Base-by-base conservation (phyloP, 2,888 invertebrate genomes). In the Drosophila barbarae region DNA sequence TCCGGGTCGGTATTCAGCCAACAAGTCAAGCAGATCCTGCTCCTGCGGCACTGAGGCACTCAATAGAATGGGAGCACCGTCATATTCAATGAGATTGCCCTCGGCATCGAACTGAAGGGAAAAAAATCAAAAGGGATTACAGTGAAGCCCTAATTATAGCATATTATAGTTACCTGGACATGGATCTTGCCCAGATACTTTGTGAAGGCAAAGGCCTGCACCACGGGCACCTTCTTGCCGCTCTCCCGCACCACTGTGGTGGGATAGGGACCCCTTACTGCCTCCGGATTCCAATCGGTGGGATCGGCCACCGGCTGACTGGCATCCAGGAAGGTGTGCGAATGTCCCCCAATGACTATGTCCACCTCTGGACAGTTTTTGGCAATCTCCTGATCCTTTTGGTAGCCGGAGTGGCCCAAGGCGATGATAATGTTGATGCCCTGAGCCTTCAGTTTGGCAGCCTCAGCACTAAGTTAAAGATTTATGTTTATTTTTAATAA, bases 181-280 rank as follows among this genome's bases (percentile, higher is more conserved):
- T 93, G 92, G 28, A 98, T 89, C 82, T 93, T 92, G 0, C 98
- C 98, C 67, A 98, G 90, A 87, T 98, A 98, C 90, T 98, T 97
- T 1, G 97, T 97, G 84, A 94, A 96, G 0, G 96, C 96, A 83
- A 94, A 97, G 1, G 96, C 97, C 89, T 97, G 96, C 0, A 97
- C 96, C 0, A 95, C 95, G 1, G 95, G 95, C 4, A 94, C 95
- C 68, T 91, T 90, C 87, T 93, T 93, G 2, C 95, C 95, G 56
- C 91, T 93, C 5, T 88, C 72, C 89, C 96, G 95, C 12, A 89
- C 90, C 0, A 97, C 91, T 34, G 94, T 90, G 1, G 92, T 93
- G 0, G 97, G 98, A 89, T 98, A 98, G 0, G 92, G 91, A 1
- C 94, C 96, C 13, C 78, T 79, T 0, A 84, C 82, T 1, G 85